Conservation (phyloP, 2,113 vertebrate genomes). For the Cathartes aura region DNA sequence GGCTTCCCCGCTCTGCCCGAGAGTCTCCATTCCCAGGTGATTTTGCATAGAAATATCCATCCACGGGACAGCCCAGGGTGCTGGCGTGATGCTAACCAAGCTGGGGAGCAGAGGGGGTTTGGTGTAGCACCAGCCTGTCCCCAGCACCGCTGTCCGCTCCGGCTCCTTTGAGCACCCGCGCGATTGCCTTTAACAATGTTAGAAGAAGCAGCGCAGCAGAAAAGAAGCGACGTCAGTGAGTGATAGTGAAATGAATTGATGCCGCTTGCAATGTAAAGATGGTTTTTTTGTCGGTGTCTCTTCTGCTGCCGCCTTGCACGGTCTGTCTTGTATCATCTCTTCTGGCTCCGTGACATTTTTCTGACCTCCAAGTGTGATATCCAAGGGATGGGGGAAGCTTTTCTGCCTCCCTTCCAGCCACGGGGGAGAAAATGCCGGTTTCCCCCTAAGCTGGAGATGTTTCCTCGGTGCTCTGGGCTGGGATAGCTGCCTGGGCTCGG, state of each 20-base stretch:
- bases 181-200: not conserved
- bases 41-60: rapidly evolving
- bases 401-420: not conserved
- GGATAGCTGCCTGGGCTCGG: not conserved
- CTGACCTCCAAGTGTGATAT: not conserved
- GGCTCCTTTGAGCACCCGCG: rapidly evolving
- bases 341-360: not conserved
- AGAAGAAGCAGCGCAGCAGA: not conserved
- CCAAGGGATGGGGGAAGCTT: not conserved
- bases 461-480: rapidly evolving
- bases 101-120: not conserved
- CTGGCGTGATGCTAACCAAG: rapidly evolving
- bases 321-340: not conserved
- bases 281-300: not conserved
- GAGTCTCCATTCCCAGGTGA: not conserved
- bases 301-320: rapidly evolving
- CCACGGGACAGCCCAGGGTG: rapidly evolving
- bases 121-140: not conserved
- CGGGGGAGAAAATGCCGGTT: not conserved
- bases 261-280: not conserved
- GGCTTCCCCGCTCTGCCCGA: not conserved
- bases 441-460: too few species aligned
- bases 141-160: not conserved
- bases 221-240: not conserved
- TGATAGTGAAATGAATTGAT: not conserved